These are phyloP conservation scores for Steinernema scapterisci DNA, from an alignment of 2,888 invertebrate species.

Conservation along the genomic window DNA sequence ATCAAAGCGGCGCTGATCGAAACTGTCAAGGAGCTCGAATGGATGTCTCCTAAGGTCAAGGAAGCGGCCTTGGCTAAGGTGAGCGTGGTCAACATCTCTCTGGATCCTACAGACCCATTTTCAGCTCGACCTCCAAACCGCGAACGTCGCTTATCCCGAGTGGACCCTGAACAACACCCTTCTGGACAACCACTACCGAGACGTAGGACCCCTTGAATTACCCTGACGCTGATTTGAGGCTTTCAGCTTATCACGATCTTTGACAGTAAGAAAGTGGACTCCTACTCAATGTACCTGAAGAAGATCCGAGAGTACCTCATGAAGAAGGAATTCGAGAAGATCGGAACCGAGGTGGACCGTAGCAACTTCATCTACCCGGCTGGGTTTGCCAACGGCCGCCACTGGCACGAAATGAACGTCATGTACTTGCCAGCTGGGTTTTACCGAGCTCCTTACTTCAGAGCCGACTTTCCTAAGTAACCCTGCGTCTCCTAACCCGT, in stretches of 20 bases:
- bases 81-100: too few relatives aligned
- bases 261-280: not conserved
- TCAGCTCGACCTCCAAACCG: not conserved
- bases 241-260: too few relatives aligned
- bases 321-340: not conserved
- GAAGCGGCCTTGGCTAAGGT: not conserved
- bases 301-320: not conserved
- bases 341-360: not conserved
- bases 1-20: not conserved
- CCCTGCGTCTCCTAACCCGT: too few relatives aligned
- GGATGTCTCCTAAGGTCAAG: not conserved
- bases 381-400: not conserved
- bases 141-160: not conserved
- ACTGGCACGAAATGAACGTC: not conserved
- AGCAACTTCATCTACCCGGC: not conserved
- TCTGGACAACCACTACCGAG: not conserved
- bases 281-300: not conserved
- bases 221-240: too few relatives aligned
- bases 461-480: slow-evolving; percentile 81
- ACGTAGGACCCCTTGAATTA: not conserved
- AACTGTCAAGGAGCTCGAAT: not conserved
- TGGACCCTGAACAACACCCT: slow-evolving; percentile 3
- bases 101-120: not conserved
- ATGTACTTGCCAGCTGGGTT: slow-evolving; percentile 42
- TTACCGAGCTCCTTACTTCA: slow-evolving; percentile 87